Evolutionary conservation across 2,888 invertebrate species (phyloP).

Genomic region (Xylota segnis): DNA sequence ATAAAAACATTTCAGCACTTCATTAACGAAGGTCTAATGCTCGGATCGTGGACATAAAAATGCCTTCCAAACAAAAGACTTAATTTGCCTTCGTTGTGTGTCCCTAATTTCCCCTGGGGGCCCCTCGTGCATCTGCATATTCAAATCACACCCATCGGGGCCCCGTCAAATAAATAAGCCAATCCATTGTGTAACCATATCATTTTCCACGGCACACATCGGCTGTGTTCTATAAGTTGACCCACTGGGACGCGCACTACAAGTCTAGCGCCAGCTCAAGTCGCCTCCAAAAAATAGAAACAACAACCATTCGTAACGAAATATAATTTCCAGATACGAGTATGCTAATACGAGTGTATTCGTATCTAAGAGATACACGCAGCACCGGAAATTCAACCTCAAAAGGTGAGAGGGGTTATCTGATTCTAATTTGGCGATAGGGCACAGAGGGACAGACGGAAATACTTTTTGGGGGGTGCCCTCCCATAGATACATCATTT

Average conservation of each 20-base stretch:
- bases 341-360: slow-evolving; percentile 49
- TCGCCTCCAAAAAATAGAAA: background rate
- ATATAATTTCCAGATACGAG: slow-evolving; percentile 49
- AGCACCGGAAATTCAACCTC: slow-evolving; percentile 56
- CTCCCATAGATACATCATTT: slow-evolving; percentile 63
- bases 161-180: slow-evolving; percentile 40
- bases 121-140: slow-evolving; percentile 49
- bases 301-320: slow-evolving; percentile 21
- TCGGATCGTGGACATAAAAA: slow-evolving; percentile 46
- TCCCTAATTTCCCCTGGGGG: slow-evolving; percentile 31
- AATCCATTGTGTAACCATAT: slow-evolving; percentile 39
- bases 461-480: slow-evolving; percentile 49
- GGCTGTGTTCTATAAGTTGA: slow-evolving; percentile 12
- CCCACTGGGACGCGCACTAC: slow-evolving; percentile 29
- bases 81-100: slow-evolving; percentile 63
- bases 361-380: slow-evolving; percentile 8
- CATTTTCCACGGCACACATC: slow-evolving; percentile 43
- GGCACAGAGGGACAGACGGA: slow-evolving; percentile 45
- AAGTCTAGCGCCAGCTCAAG: slow-evolving; percentile 55
- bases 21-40: slow-evolving; percentile 58
- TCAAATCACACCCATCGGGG: slow-evolving; percentile 58
- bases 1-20: slow-evolving; percentile 67
- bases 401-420: slow-evolving; percentile 42
- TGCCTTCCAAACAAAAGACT: slow-evolving; percentile 59
- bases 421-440: slow-evolving; percentile 9